Evolutionary conservation across 2,113 vertebrate species (phyloP).

Genomic region (Dermatemys mawii): DNA sequence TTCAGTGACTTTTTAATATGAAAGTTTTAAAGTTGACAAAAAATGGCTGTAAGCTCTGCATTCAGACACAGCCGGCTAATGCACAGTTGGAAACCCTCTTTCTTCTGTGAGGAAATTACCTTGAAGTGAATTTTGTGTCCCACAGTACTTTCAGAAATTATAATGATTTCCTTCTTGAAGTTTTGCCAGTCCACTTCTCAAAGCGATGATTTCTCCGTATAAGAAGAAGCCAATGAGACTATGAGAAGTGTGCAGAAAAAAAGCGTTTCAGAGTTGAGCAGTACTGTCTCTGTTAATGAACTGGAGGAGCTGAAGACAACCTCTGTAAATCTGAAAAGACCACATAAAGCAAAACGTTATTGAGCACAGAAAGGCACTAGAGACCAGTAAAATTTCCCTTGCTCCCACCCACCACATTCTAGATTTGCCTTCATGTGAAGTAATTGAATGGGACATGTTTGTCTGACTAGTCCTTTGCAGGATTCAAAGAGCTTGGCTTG

Average conservation of each 20-base stretch:
- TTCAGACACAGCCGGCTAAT: background rate
- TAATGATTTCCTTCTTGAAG: slow-evolving; percentile 30
- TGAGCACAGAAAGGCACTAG: background rate
- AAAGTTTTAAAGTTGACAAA: slow-evolving; percentile 23
- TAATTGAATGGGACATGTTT: background rate
- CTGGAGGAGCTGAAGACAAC: background rate
- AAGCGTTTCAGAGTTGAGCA: background rate
- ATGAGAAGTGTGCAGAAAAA: background rate
- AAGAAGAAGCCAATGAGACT: background rate
- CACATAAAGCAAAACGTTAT: background rate
- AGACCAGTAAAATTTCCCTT: background rate
- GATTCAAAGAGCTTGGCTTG: background rate
- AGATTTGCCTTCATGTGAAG: background rate
- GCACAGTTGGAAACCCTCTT: slow-evolving; percentile 19
- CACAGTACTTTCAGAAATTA: slow-evolving; percentile 29
- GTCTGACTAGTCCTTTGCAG: background rate
- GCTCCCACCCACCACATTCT: background rate
- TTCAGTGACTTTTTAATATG: background rate
- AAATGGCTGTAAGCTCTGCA: background rate
- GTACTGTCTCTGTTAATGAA: background rate
- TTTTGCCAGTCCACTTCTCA: slow-evolving; percentile 6
- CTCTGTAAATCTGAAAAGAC: background rate
- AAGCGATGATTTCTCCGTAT: background rate
- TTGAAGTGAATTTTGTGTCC: slow-evolving; percentile 44
- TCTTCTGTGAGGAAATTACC: slow-evolving; percentile 48